Evolutionary conservation across 2,888 invertebrate species (phyloP).

Genomic region (Idaea aversata): DNA sequence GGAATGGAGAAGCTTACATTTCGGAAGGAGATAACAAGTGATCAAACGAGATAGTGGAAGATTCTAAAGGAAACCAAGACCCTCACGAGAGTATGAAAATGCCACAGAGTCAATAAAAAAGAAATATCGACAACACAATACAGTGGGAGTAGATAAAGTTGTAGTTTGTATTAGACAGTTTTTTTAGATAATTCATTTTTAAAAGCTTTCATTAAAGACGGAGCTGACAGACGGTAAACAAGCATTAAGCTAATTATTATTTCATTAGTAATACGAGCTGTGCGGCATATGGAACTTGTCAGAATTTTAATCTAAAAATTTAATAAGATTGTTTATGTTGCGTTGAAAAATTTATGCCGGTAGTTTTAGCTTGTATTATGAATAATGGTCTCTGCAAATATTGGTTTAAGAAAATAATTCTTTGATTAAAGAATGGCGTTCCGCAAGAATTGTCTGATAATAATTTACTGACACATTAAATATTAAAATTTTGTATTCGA

Average conservation of each 20-base stretch:
- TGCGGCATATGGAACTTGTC: background rate
- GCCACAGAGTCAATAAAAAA: background rate
- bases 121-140: background rate
- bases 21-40: no score
- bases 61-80: background rate
- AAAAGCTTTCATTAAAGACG: slow-evolving; percentile 1
- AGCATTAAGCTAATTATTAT: background rate
- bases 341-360: background rate
- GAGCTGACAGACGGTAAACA: background rate
- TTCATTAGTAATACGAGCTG: background rate
- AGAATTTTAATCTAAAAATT: background rate
- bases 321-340: background rate
- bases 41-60: no score
- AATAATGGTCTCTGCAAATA: background rate
- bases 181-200: background rate
- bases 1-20: no score
- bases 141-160: background rate
- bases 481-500: no score
- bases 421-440: background rate
- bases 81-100: background rate
- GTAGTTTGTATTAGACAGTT: background rate
- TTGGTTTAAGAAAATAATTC: background rate
- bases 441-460: background rate
- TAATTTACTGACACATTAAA: no score
- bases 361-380: background rate